Evolutionary conservation across 2,113 vertebrate genomes (phyloP).

Genomic region (Oreotrochilus melanogaster): DNA sequence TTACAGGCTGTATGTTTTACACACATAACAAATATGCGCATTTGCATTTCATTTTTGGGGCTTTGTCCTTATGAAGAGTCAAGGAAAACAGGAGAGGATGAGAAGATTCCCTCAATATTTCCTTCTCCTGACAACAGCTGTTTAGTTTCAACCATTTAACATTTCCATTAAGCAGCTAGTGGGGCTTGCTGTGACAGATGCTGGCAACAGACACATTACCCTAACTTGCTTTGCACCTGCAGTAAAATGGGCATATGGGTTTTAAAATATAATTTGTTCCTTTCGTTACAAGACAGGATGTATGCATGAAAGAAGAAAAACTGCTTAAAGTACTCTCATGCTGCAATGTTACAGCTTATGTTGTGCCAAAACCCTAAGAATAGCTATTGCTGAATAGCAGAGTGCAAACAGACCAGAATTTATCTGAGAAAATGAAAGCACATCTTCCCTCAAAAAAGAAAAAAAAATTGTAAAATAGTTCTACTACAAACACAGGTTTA

Average conservation of each 20-base stretch:
- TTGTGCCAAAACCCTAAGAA: not conserved
- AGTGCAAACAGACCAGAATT: not conserved
- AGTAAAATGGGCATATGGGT: not conserved
- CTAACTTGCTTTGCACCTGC: not conserved
- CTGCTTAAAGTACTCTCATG: not conserved
- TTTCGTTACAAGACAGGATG: not conserved
- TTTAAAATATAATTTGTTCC: not conserved
- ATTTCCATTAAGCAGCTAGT: not conserved
- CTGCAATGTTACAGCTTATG: not conserved
- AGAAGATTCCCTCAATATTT: not conserved
- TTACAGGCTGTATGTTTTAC: not conserved
- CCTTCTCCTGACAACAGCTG: conserved; percentile 3
- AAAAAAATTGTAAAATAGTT: not conserved
- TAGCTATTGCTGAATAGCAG: not conserved
- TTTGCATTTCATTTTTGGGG: no score
- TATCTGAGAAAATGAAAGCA: not conserved
- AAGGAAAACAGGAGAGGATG: not conserved
- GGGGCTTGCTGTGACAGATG: not conserved
- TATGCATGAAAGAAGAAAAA: not conserved
- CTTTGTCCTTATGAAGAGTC: not conserved
- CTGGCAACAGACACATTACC: not conserved
- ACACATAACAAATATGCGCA: not conserved
- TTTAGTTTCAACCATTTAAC: not conserved
- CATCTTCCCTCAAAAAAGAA: not conserved
- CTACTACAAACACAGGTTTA: not conserved